phyloP scores from a whole-genome alignment of 2,797 vertebrate species.

The Esox lucius region DNA sequence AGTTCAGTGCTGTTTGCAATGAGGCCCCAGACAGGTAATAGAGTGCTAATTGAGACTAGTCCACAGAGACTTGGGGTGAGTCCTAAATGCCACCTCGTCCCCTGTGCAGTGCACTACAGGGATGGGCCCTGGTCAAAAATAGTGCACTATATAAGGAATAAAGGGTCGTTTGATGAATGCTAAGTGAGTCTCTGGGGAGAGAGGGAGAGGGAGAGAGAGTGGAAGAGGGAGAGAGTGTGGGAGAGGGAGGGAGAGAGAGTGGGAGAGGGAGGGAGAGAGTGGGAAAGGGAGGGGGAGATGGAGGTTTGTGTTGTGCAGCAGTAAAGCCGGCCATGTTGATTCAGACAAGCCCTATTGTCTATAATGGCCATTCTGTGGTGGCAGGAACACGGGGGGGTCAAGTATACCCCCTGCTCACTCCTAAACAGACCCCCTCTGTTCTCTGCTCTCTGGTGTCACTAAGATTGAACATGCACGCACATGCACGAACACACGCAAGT shows the following conservation, averaged over 20 bases:
- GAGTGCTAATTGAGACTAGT: background rate
- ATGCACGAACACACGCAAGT: slow-evolving; percentile 38
- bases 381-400: slow-evolving; percentile 50
- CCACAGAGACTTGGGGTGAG: background rate
- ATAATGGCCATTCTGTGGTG: slow-evolving; percentile 53
- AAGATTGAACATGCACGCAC: slow-evolving; percentile 58
- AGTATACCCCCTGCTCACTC: slow-evolving; percentile 56
- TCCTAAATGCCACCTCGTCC: background rate
- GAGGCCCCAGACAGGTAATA: background rate
- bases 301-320: slow-evolving; percentile 20
- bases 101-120: background rate
- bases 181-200: background rate
- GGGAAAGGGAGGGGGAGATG: background rate
- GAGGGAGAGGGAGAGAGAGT: background rate
- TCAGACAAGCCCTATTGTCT: slow-evolving; percentile 58
- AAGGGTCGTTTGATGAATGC: background rate
- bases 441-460: slow-evolving; percentile 47
- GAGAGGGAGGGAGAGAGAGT: background rate
- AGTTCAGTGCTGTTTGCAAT: background rate
- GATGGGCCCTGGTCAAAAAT: background rate
- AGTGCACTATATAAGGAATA: background rate
- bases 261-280: too few relatives aligned
- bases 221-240: too few relatives aligned
- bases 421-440: slow-evolving; percentile 3
- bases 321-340: slow-evolving; percentile 49